Conservation (phyloP, 37 sponge, comb jelly and placozoan species). For the Axinella damicornis region DNA sequence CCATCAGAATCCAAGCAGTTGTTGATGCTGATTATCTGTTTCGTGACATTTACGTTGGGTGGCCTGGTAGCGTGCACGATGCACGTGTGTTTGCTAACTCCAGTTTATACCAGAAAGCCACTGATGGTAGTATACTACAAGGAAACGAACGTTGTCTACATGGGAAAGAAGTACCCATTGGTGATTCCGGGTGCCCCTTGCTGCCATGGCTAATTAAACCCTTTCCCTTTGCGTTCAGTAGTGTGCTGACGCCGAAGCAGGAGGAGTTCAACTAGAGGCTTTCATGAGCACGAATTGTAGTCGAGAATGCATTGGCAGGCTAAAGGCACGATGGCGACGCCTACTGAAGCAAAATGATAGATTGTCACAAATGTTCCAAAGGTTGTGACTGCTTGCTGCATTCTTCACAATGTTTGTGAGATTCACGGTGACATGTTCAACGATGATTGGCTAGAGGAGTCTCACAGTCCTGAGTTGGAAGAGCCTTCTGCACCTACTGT, state of each 20-base stretch:
- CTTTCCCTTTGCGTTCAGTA: conserved; percentile 22
- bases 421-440: no score
- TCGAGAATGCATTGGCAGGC: conserved; percentile 50
- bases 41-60: conserved; percentile 39
- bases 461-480: no score
- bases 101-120: background rate
- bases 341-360: conserved; percentile 43
- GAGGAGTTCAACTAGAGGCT: no score
- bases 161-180: conserved; percentile 21
- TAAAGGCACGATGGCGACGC: conserved; percentile 54
- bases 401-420: conserved; percentile 36
- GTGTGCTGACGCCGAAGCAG: no score
- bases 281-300: no score
- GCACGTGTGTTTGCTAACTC: conserved; percentile 49
- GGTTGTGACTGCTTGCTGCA: conserved; percentile 26
- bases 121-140: no score
- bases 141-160: no score
- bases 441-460: no score
- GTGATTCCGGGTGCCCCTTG: no score
- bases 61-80: conserved; percentile 71
- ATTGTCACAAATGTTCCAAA: conserved; percentile 19
- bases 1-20: conserved; percentile 45
- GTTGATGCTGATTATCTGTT: conserved; percentile 34
- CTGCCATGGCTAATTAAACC: conserved; percentile 65
- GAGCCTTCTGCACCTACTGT: no score